Evolutionary conservation across 2,888 invertebrate species (phyloP).

Genomic region (Lutraria lutraria): DNA sequence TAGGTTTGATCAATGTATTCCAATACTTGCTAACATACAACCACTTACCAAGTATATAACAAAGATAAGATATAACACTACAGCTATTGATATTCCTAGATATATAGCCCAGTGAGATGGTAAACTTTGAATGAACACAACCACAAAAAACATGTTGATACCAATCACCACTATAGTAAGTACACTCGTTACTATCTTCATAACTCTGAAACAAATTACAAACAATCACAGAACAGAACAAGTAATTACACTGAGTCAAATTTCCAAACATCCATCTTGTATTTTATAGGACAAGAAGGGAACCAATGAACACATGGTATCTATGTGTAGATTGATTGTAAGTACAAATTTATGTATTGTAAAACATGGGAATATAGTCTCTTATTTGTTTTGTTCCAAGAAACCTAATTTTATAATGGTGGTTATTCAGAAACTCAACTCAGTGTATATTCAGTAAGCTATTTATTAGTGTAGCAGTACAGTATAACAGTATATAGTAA

Average conservation of each 20-base stretch:
- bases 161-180: constrained; percentile 91
- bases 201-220: constrained; percentile 88
- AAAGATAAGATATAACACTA: constrained; percentile 91
- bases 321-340: too few relatives aligned
- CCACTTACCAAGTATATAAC: constrained; percentile 88
- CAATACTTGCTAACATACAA: not conserved
- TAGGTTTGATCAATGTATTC: not conserved
- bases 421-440: too few relatives aligned
- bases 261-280: not conserved
- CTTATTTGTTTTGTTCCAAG: too few relatives aligned
- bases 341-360: too few relatives aligned
- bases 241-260: not conserved
- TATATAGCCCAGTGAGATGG: constrained; percentile 87
- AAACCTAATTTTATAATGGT: too few relatives aligned
- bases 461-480: too few relatives aligned
- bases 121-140: constrained; percentile 88
- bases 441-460: too few relatives aligned
- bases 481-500: too few relatives aligned
- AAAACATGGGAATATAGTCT: too few relatives aligned
- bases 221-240: not conserved
- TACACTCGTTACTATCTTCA: constrained; percentile 90
- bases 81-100: constrained; percentile 88
- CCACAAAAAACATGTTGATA: constrained; percentile 93
- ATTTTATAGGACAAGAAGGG: not conserved
- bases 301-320: too few relatives aligned